phyloP scores from a whole-genome alignment of 2,113 vertebrate species.

The Colistium nudipinnis region DNA sequence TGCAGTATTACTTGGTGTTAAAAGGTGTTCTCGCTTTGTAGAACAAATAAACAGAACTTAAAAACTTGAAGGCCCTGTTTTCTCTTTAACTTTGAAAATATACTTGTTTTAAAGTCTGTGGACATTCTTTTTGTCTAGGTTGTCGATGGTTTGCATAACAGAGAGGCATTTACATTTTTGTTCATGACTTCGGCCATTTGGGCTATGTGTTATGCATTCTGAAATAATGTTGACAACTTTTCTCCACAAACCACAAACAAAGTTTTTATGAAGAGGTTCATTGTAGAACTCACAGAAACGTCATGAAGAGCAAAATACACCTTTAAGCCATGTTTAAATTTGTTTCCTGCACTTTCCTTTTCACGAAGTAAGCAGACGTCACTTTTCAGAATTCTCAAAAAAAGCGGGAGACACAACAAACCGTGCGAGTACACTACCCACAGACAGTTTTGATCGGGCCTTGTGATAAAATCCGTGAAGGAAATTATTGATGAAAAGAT shows the following conservation, averaged over 20 bases:
- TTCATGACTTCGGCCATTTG: too few species aligned
- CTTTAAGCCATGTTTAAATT: too few species aligned
- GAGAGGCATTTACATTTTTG: conserved; percentile 14
- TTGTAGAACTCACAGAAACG: too few species aligned
- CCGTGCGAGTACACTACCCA: too few species aligned
- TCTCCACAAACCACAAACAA: too few species aligned
- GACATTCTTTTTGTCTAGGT: not conserved
- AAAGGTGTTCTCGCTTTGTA: conserved; percentile 47
- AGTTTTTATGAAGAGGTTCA: too few species aligned
- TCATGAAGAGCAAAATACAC: too few species aligned
- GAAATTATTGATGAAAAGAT: conserved; percentile 49
- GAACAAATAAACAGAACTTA: too few species aligned
- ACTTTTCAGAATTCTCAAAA: conserved; percentile 20
- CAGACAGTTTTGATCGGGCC: conserved; percentile 31
- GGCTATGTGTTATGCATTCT: too few species aligned
- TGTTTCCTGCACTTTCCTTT: too few species aligned
- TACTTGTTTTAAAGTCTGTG: conserved; percentile 18
- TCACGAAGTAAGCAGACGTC: conserved; percentile 10
- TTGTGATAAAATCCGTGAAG: conserved; percentile 58
- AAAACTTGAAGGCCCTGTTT: conserved; percentile 26
- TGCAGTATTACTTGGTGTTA: conserved; percentile 35
- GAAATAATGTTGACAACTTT: too few species aligned
- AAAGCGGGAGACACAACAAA: conserved; percentile 9
- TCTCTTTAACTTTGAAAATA: conserved; percentile 19
- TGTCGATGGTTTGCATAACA: conserved; percentile 8